These are phyloP conservation scores for Scomber scombrus DNA, from an alignment of 2,113 vertebrate genomes.

Conservation along the genomic window DNA sequence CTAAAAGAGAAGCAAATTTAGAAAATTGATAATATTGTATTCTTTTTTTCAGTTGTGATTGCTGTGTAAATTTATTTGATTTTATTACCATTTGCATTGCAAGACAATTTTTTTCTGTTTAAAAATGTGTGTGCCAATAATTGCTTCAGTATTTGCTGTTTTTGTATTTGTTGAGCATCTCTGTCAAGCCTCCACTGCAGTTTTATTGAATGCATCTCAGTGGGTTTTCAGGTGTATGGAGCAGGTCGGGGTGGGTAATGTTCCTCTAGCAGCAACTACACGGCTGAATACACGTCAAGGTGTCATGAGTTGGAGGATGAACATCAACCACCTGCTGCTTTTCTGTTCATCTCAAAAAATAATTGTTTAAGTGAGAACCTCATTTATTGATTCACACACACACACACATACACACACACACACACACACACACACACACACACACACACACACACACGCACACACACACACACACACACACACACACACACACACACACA, in stretches of 20 bases:
- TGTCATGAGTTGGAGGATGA: slow-evolving; percentile 33
- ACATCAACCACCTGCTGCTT: slow-evolving; percentile 12
- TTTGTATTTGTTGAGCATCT: slow-evolving; percentile 1
- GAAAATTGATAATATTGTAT: slow-evolving; percentile 22
- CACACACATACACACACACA: no score
- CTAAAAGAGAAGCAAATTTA: slow-evolving; percentile 27
- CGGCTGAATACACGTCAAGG: slow-evolving; percentile 44
- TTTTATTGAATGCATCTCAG: slow-evolving; percentile 15
- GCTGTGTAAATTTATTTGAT: slow-evolving; percentile 29
- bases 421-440: no score
- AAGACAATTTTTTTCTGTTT: background rate
- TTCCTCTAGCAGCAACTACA: background rate
- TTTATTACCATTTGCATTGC: slow-evolving; percentile 18
- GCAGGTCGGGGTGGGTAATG: slow-evolving; percentile 11
- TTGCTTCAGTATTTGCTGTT: background rate
- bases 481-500: no score
- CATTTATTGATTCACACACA: no score
- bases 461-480: no score
- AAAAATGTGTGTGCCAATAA: background rate
- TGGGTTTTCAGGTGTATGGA: slow-evolving; percentile 31
- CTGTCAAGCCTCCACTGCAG: background rate
- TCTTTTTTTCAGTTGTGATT: slow-evolving; percentile 10
- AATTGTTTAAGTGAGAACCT: background rate
- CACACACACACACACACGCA: no score
- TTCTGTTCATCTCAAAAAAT: background rate